Base-by-base conservation (phyloP, 2,888 invertebrate genomes). In the Drosophila aldrichi region DNA sequence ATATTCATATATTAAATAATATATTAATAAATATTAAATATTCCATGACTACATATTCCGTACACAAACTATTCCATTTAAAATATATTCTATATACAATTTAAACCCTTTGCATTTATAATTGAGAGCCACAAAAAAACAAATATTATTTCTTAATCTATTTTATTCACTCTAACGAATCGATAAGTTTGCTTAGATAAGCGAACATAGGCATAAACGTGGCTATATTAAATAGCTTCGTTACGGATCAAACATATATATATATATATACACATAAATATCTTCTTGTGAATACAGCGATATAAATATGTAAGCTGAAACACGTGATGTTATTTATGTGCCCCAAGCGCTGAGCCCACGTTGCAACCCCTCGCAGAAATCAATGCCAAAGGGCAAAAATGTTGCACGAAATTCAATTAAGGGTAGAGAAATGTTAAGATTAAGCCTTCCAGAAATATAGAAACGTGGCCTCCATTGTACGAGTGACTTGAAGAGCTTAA, bases 321-420 rank as follows among this genome's bases (percentile, higher is more conserved):
- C 82, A 83, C 82, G 88, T 84, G 82, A 82, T 79, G 70, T 72
- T 67, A 84, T 87, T 83, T 72, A 82, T 77, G 79, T 66, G 70
- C 68, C 52, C 69, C 57, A 58, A 60, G 63, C 48, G 69, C 38
- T 8, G 14, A 12, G 36, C 29, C 54, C 38, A 25, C 52, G 25
- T 32, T 65, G 43, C 76, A 76, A 76, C 78, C 76, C 76, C 51
- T 60, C 51, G 14, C 43, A 7, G 18, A 46, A 65, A 72, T 69
- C 59, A 66, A 66, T 60, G 77, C 43, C 40, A 55, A 49, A 67
- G 48, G 44, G 34, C 34, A 44, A 20, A 52, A 60, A 51, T 41
- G 66, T 55, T 51, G n/a, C 60, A 56, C 40, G 46, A 62, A 62
- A 61, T 62, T 72, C 73, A 72, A 70, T 66, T 70, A 56, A 51